phyloP scores from a whole-genome alignment of 2,113 vertebrate species.

The Syrmaticus mikado region DNA sequence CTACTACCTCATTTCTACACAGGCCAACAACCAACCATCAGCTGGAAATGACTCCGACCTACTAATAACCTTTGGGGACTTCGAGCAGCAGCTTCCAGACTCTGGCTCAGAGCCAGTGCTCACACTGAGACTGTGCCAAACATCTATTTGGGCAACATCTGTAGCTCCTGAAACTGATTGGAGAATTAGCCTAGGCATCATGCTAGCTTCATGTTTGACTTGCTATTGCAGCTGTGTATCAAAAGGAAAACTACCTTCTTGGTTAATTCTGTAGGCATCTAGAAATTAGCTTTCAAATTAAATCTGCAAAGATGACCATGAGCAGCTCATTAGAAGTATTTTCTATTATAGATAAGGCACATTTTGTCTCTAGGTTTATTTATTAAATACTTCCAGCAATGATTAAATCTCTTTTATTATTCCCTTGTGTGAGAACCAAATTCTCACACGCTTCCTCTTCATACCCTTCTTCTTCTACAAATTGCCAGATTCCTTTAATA shows the following conservation, averaged over 20 bases:
- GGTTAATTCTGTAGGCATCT: background rate
- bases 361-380: background rate
- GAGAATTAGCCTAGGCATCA: slow-evolving; percentile 1
- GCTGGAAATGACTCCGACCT: background rate
- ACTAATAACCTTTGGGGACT: background rate
- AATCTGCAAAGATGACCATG: background rate
- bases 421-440: background rate
- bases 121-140: background rate
- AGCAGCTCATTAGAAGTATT: background rate
- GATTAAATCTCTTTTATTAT: slow-evolving; percentile 29
- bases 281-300: slow-evolving; percentile 35
- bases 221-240: background rate
- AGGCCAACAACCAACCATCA: background rate
- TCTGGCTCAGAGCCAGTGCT: background rate
- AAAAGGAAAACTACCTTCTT: background rate
- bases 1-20: background rate
- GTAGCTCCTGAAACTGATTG: background rate
- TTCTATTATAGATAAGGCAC: background rate
- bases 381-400: slow-evolving; percentile 3
- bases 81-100: background rate
- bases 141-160: background rate
- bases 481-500: slow-evolving; percentile 5
- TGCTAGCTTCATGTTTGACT: background rate
- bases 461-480: background rate
- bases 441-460: background rate